phyloP scores from a whole-genome alignment of 2,888 invertebrate genomes.

The Apocheima hispidaria region DNA sequence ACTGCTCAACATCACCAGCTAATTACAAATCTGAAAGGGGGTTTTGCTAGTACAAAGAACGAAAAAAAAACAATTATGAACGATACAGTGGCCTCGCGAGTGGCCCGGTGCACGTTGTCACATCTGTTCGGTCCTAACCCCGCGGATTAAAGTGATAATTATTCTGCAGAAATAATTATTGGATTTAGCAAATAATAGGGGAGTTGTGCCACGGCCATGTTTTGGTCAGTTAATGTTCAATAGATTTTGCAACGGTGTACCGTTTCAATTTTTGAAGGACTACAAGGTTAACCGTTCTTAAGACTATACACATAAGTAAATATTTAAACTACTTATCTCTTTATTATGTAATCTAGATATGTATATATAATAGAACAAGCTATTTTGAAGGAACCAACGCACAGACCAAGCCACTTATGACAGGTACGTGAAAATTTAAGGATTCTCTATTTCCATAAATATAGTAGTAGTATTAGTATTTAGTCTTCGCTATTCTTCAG shows the following conservation, averaged over 20 bases:
- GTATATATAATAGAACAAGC: too few species aligned
- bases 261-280: not conserved
- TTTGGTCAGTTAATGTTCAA: slow-evolving; percentile 24
- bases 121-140: slow-evolving; percentile 78
- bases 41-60: slow-evolving; percentile 69
- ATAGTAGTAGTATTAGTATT: too few species aligned
- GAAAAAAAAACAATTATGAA: slow-evolving; percentile 78
- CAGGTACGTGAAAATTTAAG: too few species aligned
- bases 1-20: slow-evolving; percentile 78
- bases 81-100: slow-evolving; percentile 82
- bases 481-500: too few species aligned
- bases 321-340: too few species aligned
- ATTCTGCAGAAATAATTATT: slow-evolving; percentile 81
- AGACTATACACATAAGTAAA: too few species aligned
- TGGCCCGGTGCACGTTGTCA: slow-evolving; percentile 80
- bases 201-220: slow-evolving; percentile 17
- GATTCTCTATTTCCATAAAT: too few species aligned
- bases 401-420: too few species aligned
- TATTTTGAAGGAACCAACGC: too few species aligned
- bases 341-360: too few species aligned
- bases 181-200: slow-evolving; percentile 63
- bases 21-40: slow-evolving; percentile 82
- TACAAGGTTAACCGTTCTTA: too few species aligned
- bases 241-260: slow-evolving; percentile 5
- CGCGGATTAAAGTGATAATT: slow-evolving; percentile 83